A percentile compares a stretch with the other conserved stretches of the same genome.
Evolutionary conservation across 2,888 invertebrate genomes (phyloP).

Genomic region (Oxycera nigricornis): DNA sequence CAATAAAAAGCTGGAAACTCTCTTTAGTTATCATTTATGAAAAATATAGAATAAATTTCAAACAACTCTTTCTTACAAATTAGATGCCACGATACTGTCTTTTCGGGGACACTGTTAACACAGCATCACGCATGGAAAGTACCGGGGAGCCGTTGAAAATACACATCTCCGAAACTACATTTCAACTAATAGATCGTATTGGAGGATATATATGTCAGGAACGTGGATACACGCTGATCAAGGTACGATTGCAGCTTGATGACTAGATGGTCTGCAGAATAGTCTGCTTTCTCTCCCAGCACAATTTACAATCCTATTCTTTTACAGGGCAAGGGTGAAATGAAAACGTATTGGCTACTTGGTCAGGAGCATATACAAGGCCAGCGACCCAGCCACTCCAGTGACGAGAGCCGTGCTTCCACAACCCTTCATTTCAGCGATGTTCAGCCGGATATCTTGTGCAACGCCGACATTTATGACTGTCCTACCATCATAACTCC

Average conservation of each 20-base stretch:
- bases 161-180: slow-evolving; percentile 78
- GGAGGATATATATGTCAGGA: slow-evolving; percentile 78
- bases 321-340: slow-evolving; percentile 75
- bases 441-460: slow-evolving; percentile 56
- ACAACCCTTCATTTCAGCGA: slow-evolving; percentile 45
- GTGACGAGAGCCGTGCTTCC: neutral
- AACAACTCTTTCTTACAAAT: no score
- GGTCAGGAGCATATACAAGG: slow-evolving; percentile 64
- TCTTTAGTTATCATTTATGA: no score
- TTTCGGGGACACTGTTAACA: slow-evolving; percentile 85
- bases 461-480: slow-evolving; percentile 53
- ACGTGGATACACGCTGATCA: slow-evolving; percentile 75
- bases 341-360: slow-evolving; percentile 76
- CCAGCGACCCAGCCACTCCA: slow-evolving; percentile 39
- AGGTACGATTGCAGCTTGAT: slow-evolving; percentile 63
- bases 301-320: neutral
- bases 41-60: no score
- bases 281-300: neutral
- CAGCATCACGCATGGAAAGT: slow-evolving; percentile 82
- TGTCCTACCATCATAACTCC: slow-evolving; percentile 25
- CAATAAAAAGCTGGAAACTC: no score
- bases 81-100: slow-evolving; percentile 84
- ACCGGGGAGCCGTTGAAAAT: slow-evolving; percentile 77
- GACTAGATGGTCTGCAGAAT: neutral
- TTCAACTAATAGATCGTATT: slow-evolving; percentile 70